Evolutionary conservation across 2,797 vertebrate genomes (phyloP).

Genomic region (Arrhamphus sclerolepis): DNA sequence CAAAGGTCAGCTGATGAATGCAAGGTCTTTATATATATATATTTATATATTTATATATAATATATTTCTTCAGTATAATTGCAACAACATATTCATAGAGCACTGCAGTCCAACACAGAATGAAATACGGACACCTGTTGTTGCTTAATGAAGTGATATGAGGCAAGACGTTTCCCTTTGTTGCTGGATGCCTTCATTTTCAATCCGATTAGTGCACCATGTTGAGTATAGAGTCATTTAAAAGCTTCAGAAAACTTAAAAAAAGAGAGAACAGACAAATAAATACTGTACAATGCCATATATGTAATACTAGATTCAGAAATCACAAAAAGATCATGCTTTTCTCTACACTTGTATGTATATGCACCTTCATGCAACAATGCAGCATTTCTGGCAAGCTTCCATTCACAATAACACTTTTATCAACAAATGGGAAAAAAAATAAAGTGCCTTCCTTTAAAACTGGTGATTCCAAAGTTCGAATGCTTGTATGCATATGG

Average conservation of each 20-base stretch:
- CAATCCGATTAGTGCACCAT: conserved; percentile 75
- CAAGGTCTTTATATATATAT: conserved; percentile 75
- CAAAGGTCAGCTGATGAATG: conserved; percentile 68
- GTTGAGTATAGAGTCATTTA: conserved; percentile 72
- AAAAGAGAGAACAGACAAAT: conserved; percentile 77
- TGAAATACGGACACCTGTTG: conserved; percentile 60
- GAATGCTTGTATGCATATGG: conserved; percentile 46
- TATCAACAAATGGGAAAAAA: conserved; percentile 57
- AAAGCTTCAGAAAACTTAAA: conserved; percentile 77
- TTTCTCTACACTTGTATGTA: conserved; percentile 58
- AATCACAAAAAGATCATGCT: conserved; percentile 77
- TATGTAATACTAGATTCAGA: conserved; percentile 76
- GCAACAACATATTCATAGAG: conserved; percentile 73
- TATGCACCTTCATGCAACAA: conserved; percentile 63
- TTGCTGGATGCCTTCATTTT: conserved; percentile 59
- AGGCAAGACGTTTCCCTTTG: conserved; percentile 76
- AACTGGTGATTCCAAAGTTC: conserved; percentile 65
- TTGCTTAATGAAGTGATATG: conserved; percentile 58
- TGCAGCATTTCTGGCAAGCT: conserved; percentile 66
- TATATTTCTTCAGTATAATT: conserved; percentile 77
- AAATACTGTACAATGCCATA: conserved; percentile 86
- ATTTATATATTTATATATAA: conserved; percentile 73
- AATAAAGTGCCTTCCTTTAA: conserved; percentile 83
- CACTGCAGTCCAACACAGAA: conserved; percentile 68
- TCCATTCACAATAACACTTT: conserved; percentile 68